Base-by-base conservation (phyloP, 2,113 vertebrate species). In the Mastomys natalensis region DNA sequence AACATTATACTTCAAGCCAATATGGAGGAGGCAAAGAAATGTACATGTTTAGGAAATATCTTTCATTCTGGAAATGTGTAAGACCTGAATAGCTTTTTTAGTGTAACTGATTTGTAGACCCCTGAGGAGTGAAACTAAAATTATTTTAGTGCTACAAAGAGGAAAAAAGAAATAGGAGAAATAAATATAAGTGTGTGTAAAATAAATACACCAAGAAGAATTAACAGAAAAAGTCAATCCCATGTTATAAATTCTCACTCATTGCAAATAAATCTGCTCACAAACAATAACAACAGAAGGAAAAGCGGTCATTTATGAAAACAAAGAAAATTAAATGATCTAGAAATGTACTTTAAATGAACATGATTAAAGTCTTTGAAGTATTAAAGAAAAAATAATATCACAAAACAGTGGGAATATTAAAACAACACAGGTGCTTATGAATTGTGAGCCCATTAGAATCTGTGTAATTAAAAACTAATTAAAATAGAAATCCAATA, bases 291-390 rank as follows among this genome's bases (percentile, higher is more conserved):
- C 21, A 51, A 37, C 16, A 86, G 17, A 73, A 64, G 78, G 5
- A 62, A 88, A 73, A 62, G 2, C 89, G 34, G n/a, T 81, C 7
- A 74, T 0, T 90, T 34, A 17, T 51, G 21, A 89, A 93, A 89
- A 48, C 62, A 89, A 81, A 70, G 6, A 76, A 64, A 86, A n/a
- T n/a, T 26, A 72, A 78, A 6, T 88, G 43, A 78, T 86, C 17
- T 76, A 86, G 43, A 34, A 96, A 74, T 60, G 13, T 55, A 55
- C 8, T 80, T 93, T 91, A 93, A 91, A 84, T 82, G 53, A 80
- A n/a, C 2, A 62, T 4, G 1, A 24, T 80, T 80, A 34, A 88
- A 68, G 22, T 40, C 5, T 80, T 80, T 68, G 84, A 82, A 73
- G 55, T 88, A 66, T 72, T 78, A 62, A 70, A 82, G 21, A 72